These are phyloP conservation scores for Mus musculus DNA, from an alignment of 2,113 vertebrate species.

Conservation along the genomic window DNA sequence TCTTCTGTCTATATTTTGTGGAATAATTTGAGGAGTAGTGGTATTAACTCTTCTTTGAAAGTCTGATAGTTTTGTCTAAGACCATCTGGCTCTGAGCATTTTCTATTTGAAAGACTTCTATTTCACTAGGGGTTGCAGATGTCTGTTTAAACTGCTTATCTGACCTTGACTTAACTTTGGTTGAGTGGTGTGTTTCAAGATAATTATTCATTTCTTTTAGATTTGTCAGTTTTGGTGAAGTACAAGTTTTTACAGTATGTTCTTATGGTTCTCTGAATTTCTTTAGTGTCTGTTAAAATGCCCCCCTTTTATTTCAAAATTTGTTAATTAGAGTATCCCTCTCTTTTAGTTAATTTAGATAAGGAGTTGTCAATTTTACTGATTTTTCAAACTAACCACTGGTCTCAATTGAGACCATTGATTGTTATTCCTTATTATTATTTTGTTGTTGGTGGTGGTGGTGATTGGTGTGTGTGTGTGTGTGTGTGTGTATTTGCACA, in stretches of 20 bases:
- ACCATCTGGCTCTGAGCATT: neutral
- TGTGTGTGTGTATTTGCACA: no score
- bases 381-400: neutral
- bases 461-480: no score
- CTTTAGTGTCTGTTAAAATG: neutral
- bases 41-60: neutral
- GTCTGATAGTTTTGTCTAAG: neutral
- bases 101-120: neutral
- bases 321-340: neutral
- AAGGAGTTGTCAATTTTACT: neutral
- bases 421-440: no score
- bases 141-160: neutral
- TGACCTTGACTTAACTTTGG: neutral
- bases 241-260: neutral
- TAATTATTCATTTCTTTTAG: neutral
- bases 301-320: neutral
- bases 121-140: neutral
- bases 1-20: neutral
- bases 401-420: no score
- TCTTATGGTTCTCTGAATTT: neutral
- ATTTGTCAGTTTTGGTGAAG: neutral
- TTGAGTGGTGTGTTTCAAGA: neutral
- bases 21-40: neutral
- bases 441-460: no score
- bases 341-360: neutral